Evolutionary conservation across 1,140 invertebrate genomes (phyloP), one percentile per base, ranked within the genome.

Genomic region (Rhyzopertha dominica): DNA sequence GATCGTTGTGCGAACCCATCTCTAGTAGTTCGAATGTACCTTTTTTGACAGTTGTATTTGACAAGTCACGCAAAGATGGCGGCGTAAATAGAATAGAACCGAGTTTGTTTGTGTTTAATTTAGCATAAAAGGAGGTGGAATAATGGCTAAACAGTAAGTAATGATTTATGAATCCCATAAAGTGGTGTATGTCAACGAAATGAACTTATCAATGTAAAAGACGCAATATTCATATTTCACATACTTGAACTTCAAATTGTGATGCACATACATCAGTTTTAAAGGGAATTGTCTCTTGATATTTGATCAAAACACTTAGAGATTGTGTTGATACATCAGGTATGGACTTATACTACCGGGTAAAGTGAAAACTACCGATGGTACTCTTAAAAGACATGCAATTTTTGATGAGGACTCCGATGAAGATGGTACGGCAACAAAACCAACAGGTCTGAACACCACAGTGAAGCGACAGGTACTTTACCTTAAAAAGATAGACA

Each of bases 401-500:
- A 67, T 74, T 16, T 74, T 74, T 39, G 61, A 69, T 26, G 67
- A 72, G 29, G 71, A 70, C 46, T 65, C 64, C 4, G 64, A 59
- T 24, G 59, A 59, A 3, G 66, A 69, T 37, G 63, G 60, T 3
- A 43, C 63, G n/a, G 55, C 48, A 22, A 36, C 58, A 26, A 37
- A 58, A 59, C 62, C 62, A 38, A 51, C 62, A 54, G 47, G 50
- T 40, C 12, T 64, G 4, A 49, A 49, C n/a, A 54, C 52, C 38
- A 39, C 44, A 3, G 40, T 53, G 9, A 58, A 64, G 26, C 51
- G 71, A 58, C 22, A 53, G 57, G 47, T 32, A 24, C 23, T 1
- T 26, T 24, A 9, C 9, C 24, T 35, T 30, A 51, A 8, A 22
- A 18, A 34, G 29, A 25, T 22, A 29, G 20, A n/a, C n/a, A n/a